Conservation (phyloP, 2,113 vertebrate genomes). For the Columba janthina region DNA sequence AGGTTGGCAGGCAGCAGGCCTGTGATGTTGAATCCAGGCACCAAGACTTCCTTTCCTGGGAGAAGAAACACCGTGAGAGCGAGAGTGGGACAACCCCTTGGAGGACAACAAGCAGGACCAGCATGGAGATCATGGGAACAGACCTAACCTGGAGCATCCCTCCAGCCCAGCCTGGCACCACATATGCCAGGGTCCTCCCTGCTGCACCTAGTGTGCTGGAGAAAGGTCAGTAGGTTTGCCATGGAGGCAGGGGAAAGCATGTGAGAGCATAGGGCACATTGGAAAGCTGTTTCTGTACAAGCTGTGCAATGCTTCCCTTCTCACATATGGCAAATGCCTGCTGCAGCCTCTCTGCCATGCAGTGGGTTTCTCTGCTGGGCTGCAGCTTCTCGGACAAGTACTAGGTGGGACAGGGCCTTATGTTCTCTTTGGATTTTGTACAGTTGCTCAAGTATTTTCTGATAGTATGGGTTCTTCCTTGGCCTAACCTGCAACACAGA, state of each 20-base stretch:
- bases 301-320: background rate
- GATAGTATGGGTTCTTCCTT: conserved; percentile 71
- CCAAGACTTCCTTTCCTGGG: conserved; percentile 69
- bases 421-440: conserved; percentile 57
- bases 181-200: background rate
- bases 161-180: background rate
- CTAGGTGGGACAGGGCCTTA: conserved; percentile 10
- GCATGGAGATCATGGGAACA: background rate
- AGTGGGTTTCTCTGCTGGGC: background rate
- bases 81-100: background rate
- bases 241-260: background rate
- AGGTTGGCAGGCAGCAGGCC: conserved; percentile 80
- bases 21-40: conserved; percentile 81
- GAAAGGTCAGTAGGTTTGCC: background rate
- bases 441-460: conserved; percentile 69
- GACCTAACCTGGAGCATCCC: too few species aligned
- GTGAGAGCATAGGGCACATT: background rate
- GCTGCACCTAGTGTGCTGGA: background rate
- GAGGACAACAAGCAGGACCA: background rate
- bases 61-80: background rate
- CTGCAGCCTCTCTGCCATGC: background rate
- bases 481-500: conserved; percentile 71
- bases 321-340: accelerated
- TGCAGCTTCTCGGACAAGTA: background rate
- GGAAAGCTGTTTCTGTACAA: background rate